Conservation (phyloP, 1,140 invertebrate species). For the Oryctes rhinoceros region DNA sequence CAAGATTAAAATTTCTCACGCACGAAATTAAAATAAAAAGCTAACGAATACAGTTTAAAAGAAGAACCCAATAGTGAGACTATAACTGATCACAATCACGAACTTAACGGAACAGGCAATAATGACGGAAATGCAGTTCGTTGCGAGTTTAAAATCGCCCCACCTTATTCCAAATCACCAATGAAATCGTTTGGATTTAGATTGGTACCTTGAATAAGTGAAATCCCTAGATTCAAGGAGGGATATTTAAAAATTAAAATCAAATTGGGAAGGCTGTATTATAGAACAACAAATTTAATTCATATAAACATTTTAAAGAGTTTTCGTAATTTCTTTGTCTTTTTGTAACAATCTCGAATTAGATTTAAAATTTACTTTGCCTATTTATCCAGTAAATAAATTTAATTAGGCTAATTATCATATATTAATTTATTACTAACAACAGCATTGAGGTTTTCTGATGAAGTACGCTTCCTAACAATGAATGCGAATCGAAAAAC, state of each 20-base stretch:
- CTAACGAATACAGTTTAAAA: constrained; percentile 25
- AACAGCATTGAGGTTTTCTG: no score
- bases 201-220: background rate
- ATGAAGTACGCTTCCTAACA: background rate
- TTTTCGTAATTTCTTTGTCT: no score
- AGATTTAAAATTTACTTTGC: no score
- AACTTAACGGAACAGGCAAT: background rate
- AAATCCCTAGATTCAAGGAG: background rate
- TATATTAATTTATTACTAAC: no score
- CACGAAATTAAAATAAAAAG: constrained; percentile 12
- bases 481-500: constrained; percentile 1
- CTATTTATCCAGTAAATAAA: no score
- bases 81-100: constrained; percentile 1
- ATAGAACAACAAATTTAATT: no score
- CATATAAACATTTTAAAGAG: no score
- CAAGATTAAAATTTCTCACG: background rate
- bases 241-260: background rate
- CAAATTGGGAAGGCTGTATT: no score
- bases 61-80: background rate
- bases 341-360: no score
- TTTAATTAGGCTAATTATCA: no score
- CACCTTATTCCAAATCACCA: background rate
- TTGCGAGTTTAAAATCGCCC: background rate
- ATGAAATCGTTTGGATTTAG: background rate
- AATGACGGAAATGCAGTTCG: background rate